Percentiles rank a stretch among this genome's conserved stretches.
phyloP scores from a whole-genome alignment of 2,113 vertebrate genomes.

The Aldabrachelys gigantea region DNA sequence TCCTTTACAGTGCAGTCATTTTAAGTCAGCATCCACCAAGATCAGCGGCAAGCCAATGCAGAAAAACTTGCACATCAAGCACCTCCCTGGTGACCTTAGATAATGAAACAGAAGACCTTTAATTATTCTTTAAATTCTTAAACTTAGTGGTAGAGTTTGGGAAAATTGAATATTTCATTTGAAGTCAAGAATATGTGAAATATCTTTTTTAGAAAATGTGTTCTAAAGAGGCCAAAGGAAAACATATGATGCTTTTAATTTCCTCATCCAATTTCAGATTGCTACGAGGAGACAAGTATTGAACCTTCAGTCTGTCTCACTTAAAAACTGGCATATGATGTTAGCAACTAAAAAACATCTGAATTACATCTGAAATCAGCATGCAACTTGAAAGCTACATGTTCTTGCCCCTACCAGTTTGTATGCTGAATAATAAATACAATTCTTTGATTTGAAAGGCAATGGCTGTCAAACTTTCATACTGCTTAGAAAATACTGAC shows the following conservation, averaged over 20 bases:
- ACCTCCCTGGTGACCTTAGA: neutral
- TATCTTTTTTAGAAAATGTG: neutral
- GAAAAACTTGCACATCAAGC: neutral
- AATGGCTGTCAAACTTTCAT: conserved; percentile 44
- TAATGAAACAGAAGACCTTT: neutral
- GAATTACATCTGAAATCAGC: neutral
- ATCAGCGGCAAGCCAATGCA: neutral
- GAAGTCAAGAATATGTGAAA: neutral
- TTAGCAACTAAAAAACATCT: neutral
- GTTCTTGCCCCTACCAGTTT: neutral
- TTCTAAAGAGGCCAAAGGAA: neutral
- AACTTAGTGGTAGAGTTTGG: neutral
- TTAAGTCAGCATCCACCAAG: neutral
- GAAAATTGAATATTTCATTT: neutral
- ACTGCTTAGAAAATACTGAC: conserved; percentile 37
- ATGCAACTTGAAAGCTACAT: neutral
- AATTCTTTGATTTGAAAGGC: conserved; percentile 43
- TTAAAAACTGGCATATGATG: neutral
- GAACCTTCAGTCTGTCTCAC: neutral
- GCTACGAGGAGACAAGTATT: neutral
- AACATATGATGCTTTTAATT: neutral
- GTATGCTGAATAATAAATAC: conserved; percentile 14
- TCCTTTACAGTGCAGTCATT: neutral
- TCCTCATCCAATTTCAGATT: neutral
- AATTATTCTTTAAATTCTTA: neutral